These are phyloP conservation scores for Buteo buteo DNA, from an alignment of 2,113 vertebrate genomes.

Conservation along the genomic window DNA sequence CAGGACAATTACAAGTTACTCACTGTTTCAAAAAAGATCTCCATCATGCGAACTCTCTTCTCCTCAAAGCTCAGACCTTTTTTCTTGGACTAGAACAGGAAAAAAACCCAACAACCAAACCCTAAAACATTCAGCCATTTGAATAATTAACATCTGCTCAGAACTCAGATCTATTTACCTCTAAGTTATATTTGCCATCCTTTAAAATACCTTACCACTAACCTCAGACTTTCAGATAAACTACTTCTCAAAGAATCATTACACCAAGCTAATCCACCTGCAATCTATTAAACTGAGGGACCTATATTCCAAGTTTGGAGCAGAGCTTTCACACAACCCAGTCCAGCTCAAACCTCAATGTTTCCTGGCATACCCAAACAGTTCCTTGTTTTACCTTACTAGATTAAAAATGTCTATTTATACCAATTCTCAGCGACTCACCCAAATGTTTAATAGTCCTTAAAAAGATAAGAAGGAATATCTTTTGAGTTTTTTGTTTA, in stretches of 20 bases:
- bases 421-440: background rate
- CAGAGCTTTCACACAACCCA: background rate
- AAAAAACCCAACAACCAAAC: background rate
- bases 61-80: constrained; percentile 94
- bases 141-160: background rate
- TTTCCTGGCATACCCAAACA: background rate
- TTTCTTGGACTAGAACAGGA: constrained; percentile 87
- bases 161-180: background rate
- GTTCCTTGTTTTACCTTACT: background rate
- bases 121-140: background rate
- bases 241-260: background rate
- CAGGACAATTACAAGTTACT: constrained; percentile 45
- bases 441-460: background rate
- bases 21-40: constrained; percentile 97
- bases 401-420: background rate
- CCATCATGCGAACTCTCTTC: constrained; percentile 96
- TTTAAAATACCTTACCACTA: background rate
- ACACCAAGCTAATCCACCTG: background rate
- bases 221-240: background rate
- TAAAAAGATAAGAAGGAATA: background rate
- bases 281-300: background rate
- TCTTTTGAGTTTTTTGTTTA: background rate
- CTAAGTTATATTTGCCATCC: background rate
- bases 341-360: background rate
- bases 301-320: background rate